Base-by-base conservation (phyloP, 1,140 invertebrate genomes). In the Camponotus pennsylvanicus region DNA sequence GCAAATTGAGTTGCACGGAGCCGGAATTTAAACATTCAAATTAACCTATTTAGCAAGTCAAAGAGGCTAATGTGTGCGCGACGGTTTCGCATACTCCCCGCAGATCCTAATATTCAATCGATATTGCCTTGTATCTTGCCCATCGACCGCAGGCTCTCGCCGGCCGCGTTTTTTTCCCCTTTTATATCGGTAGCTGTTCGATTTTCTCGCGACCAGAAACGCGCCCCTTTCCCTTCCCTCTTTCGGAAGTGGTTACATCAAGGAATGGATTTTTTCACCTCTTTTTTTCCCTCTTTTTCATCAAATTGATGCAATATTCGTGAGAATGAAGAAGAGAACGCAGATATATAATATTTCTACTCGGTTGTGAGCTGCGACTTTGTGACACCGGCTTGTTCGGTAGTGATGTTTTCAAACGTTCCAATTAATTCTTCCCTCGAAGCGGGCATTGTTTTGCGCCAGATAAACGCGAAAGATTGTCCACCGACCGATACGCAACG, bases 21-120 rank as follows among this genome's bases (percentile, higher is more conserved):
- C 75, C 82, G 86, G 93, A 95, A 95, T 95, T 94, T 93, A 94
- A 94, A 94, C 92, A 94, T 95, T 95, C 91, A 94, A 95, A 94
- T 95, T 94, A 95, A 94, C 93, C 91, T 91, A 89, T 93, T 95
- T 94, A 94, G 92, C 93, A 94, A 95, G 93, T 94, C 92, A 93
- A 94, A 94, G 90, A 91, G 88, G 91, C 85, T 93, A 93, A 93
- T 94, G 90, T 92, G 90, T 84, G 79, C 83, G 69, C 82, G 63
- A 76, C 83, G 80, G 73, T 91, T 91, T 77, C 83, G 79, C 77
- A 86, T 88, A 79, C 73, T 89, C 75, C 89, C 64, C 45, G 75
- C 71, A 89, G 85, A 93, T 91, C 86, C 88, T 93, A 93, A 93
- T 94, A 92, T 94, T 94, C 92, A 92, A 95, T 95, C 93, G 92